Base-by-base conservation (phyloP, 2,888 invertebrate species). In the Torymus auratus region DNA sequence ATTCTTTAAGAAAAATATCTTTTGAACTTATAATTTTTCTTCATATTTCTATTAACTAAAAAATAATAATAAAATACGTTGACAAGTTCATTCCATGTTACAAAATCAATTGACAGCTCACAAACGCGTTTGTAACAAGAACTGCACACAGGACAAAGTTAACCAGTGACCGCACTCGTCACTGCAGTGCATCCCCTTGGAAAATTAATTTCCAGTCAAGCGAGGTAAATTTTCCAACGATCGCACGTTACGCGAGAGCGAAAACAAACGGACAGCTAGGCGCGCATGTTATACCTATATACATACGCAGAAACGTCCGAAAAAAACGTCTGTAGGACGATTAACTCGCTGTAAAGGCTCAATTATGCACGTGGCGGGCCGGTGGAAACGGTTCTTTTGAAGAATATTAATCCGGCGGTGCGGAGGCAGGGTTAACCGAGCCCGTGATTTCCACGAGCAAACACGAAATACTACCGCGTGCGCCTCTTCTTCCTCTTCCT, bases 401-500 rank as follows among this genome's bases (percentile, higher is more conserved):
- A 83, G 83, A 80, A 79, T 69, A 83, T 80, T 83, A 85, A 85
- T 84, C 78, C 76, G 72, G 65, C 68, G 79, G 41, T 53, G n/a
- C n/a, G n/a, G 15, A 28, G 41, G 58, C 65, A 77, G 82, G 83
- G 83, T 85, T 84, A 86, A 84, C 82, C 83, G 79, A 81, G 82
- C 70, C 83, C 72, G 85, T 84, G 87, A 87, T 88, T 85, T 84
- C 41, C 72, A 67, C 75, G 56, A 69, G 67, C 61, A 84, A 85
- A 84, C 75, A 76, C 50, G 74, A 69, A 78, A 81, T 75, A 55
- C 76, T 75, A 55, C 76, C 77, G 61, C 79, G 75, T 10, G 55
- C 72, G 56, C 23, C 17, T 52, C 70, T 56, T 7, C 53, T 41
- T 61, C 4, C 77, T n/a, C 62, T 50, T 68, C 58, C 58, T 41